Base-by-base conservation (phyloP, 2,888 invertebrate species). In the Cephus pulcher region DNA sequence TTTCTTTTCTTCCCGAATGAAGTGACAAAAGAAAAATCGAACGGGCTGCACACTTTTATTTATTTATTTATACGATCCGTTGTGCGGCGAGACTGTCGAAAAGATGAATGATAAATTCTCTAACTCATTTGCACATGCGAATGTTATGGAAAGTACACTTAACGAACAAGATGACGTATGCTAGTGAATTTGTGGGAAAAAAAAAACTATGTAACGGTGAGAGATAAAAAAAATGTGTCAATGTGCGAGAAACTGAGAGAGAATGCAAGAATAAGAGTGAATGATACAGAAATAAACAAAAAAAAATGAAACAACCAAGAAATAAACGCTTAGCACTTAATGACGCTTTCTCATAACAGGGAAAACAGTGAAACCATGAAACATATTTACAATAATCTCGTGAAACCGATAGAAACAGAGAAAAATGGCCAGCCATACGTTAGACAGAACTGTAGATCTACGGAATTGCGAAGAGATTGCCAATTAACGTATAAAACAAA, bases 321-420 rank as follows among this genome's bases (percentile, higher is more conserved):
- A 56, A 56, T 23, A 56, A 56, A 56, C 56, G 56, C 56, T 56
- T 56, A 23, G 56, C 56, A 56, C 56, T 56, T 81, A 82, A 84
- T 78, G 81, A 83, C 81, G 83, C 82, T 84, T 84, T 82, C 84
- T 56, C 82, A 75, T 82, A 78, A 81, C 75, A 79, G 82, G 76
- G 84, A 84, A 56, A 84, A 84, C 80, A 83, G 83, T 83, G 82
- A 84, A 80, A 82, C 79, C 80, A 81, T 82, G 80, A 85, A 85
- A 84, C 85, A 83, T 86, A 84, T 80, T 79, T 82, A 86, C 56
- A 56, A 56, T 56, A 56, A 56, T 56, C 56, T 56, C 23, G 23
- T 56, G 9, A 56, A 23, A 56, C 56, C 23, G 56, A 23, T 56
- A 56, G 23, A 56, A 56, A 56, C 56, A 56, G 23, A 23, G 2